phyloP scores from a whole-genome alignment of 2,888 invertebrate genomes.

The Fissipunctia ypsillon region DNA sequence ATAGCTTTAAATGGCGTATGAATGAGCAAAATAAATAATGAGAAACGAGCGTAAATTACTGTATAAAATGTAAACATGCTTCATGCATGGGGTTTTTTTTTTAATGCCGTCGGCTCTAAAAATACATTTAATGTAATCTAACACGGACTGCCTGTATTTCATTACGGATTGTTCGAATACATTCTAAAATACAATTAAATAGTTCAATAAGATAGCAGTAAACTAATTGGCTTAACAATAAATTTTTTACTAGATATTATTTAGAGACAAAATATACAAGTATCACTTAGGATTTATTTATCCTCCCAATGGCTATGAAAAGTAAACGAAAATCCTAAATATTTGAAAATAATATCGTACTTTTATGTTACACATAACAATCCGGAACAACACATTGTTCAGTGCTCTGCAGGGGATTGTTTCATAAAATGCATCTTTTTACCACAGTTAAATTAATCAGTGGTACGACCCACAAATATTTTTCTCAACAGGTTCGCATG shows the following conservation, averaged over 20 bases:
- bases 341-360: not conserved
- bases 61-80: not conserved
- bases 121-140: constrained; percentile 5
- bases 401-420: not conserved
- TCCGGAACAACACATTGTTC: too few relatives aligned
- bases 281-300: constrained; percentile 9
- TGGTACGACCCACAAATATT: not conserved
- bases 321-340: constrained; percentile 1
- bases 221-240: not conserved
- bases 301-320: not conserved
- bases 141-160: constrained; percentile 28
- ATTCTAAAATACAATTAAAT: constrained; percentile 47
- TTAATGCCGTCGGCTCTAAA: not conserved
- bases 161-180: constrained; percentile 19
- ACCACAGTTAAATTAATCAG: too few relatives aligned
- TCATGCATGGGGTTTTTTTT: not conserved
- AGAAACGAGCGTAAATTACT: not conserved
- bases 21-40: constrained; percentile 3
- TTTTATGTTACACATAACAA: not conserved
- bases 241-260: too few relatives aligned
- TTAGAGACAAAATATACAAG: constrained; percentile 12
- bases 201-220: constrained; percentile 23
- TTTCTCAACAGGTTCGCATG: not conserved
- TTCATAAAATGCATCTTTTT: not conserved
- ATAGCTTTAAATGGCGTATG: not conserved